phyloP scores from a whole-genome alignment of 1,140 invertebrate genomes.

The Pachyrhynchus sulphureomaculatus region DNA sequence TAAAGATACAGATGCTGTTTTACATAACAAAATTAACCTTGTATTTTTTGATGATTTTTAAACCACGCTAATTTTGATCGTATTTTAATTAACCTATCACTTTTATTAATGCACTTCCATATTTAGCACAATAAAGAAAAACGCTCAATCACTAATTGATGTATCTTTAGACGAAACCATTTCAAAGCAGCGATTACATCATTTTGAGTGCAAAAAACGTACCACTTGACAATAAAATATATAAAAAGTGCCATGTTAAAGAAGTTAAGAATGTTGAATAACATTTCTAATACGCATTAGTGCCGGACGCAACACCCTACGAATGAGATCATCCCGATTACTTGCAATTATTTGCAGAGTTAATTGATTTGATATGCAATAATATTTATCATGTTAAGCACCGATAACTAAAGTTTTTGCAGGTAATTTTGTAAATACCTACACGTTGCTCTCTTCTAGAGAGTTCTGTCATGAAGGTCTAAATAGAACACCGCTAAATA shows the following conservation, averaged over 20 bases:
- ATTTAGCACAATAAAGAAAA: neutral
- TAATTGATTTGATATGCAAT: slow-evolving; percentile 6
- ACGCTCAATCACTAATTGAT: neutral
- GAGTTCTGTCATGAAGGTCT: too few species aligned
- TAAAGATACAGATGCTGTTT: too few species aligned
- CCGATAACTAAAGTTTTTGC: too few species aligned
- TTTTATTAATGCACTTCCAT: too few species aligned
- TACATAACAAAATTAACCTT: too few species aligned
- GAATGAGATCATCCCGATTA: slow-evolving; percentile 18
- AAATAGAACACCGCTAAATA: too few species aligned
- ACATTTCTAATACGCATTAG: slow-evolving; percentile 9
- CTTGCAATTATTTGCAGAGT: slow-evolving; percentile 9
- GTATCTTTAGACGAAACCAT: neutral
- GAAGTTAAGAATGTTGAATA: neutral
- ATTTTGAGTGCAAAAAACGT: neutral
- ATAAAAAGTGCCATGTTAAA: too few species aligned
- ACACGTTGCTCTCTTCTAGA: too few species aligned
- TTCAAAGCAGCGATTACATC: neutral
- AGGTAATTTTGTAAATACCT: too few species aligned
- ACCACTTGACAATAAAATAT: neutral
- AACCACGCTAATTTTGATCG: too few species aligned
- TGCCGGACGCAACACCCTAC: slow-evolving; percentile 8
- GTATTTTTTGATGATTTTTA: too few species aligned
- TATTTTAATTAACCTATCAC: too few species aligned
- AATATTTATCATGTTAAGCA: neutral